These are phyloP conservation scores for Perca flavescens DNA, from an alignment of 2,113 vertebrate species.

Conservation along the genomic window DNA sequence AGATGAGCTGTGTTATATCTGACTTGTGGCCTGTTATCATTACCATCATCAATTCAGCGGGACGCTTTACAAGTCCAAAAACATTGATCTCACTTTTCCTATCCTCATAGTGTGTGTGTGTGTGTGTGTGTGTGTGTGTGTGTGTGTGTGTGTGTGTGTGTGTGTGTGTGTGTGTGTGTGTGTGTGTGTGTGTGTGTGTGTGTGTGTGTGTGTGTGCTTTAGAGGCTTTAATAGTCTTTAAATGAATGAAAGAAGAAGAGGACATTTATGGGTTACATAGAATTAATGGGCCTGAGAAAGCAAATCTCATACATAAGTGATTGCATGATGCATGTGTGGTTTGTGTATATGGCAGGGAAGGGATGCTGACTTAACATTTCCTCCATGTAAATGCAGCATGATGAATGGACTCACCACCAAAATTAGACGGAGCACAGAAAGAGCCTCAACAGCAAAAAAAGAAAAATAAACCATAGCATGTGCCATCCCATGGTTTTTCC, in stretches of 20 bases:
- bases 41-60: neutral
- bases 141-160: too few relatives aligned
- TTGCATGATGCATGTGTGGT: slow-evolving; percentile 36
- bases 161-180: neutral
- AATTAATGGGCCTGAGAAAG: slow-evolving; percentile 58
- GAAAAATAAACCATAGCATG: slow-evolving; percentile 23
- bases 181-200: too few relatives aligned
- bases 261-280: neutral
- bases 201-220: neutral
- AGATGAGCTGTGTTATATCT: slow-evolving; percentile 26
- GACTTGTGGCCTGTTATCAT: neutral
- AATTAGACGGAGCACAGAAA: slow-evolving; percentile 39
- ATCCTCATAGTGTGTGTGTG: neutral
- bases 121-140: neutral
- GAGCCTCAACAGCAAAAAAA: slow-evolving; percentile 33
- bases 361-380: slow-evolving; percentile 63
- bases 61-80: neutral
- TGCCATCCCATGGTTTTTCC: slow-evolving; percentile 1
- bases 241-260: slow-evolving; percentile 34
- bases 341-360: slow-evolving; percentile 7
- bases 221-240: slow-evolving; percentile 31
- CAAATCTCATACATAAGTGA: slow-evolving; percentile 64
- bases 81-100: slow-evolving; percentile 6
- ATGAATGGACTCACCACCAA: slow-evolving; percentile 65
- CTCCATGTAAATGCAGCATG: slow-evolving; percentile 61